Evolutionary conservation across 2,797 vertebrate genomes (phyloP), one percentile per base, ranked within the genome.

Genomic region (Carapus acus): DNA sequence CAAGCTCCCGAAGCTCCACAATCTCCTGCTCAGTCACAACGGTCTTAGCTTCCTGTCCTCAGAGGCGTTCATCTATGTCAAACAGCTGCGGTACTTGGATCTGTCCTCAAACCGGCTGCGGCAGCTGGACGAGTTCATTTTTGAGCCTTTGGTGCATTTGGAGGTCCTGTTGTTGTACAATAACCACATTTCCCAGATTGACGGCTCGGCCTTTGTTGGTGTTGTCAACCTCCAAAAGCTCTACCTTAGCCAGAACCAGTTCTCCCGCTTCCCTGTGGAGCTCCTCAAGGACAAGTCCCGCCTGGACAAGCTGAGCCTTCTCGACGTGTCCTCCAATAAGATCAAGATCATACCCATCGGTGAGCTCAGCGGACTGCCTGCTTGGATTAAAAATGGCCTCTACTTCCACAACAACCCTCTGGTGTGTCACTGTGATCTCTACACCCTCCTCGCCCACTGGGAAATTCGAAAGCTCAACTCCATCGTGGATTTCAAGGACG

Each of bases 81-180:
- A 88, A 38, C 83, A 89, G 9, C 85, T 98, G 44, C 91, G 90
- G 33, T 92, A 94, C 85, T 78, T 97, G 67, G 96, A 98, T 76
- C 86, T 99, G 57, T 98, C 95, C 60, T 97, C 93, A 61, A 99
- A 99, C 68, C 85, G 73, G 9, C 71, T 99, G 40, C 77, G 74
- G 1, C 69, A 71, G 2, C 82, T 99, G 67, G 93, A 96, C 0
- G 96, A 97, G 81, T 88, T 88, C 56, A 84, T 94, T 59, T 98
- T 99, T 73, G 93, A 94, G 17, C 90, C 87, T 27, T 73, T 98
- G 74, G 68, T 77, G 23, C 77, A 89, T 27, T 73, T 98, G 73
- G 92, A 98, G 79, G 93, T 97, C 34, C 88, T 97, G 42, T 79
- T 99, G 58, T 88, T 98, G 17, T 99, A 94, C 83, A 91, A 95